Percentiles rank a stretch among this genome's conserved stretches.
These are phyloP conservation scores for Zophobas atratus DNA, from an alignment of 1,140 invertebrate genomes.

Conservation along the genomic window DNA sequence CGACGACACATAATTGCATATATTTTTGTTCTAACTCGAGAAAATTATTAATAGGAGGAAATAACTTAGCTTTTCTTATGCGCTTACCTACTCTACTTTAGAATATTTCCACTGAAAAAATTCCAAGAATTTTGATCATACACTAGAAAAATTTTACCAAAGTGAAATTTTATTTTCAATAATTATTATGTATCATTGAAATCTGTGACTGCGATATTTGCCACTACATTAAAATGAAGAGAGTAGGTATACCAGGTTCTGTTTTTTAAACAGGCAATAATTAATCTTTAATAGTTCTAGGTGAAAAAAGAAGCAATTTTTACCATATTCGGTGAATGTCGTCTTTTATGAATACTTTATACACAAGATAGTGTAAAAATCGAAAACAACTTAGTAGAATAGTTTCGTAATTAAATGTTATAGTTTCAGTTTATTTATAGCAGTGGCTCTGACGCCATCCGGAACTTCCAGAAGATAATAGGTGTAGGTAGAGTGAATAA, in stretches of 20 bases:
- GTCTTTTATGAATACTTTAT: background rate
- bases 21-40: background rate
- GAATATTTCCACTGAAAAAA: background rate
- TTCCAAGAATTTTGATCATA: background rate
- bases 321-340: background rate
- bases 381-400: background rate
- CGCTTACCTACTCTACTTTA: background rate
- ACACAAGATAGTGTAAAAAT: background rate
- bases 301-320: background rate
- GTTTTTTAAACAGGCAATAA: background rate
- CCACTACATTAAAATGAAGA: background rate
- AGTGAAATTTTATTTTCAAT: background rate
- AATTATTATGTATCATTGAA: background rate
- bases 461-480: background rate
- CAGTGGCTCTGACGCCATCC: background rate
- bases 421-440: background rate
- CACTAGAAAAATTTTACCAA: background rate
- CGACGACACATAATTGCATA: background rate
- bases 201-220: too few relatives aligned
- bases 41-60: conserved; percentile 1
- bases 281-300: background rate
- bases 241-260: background rate
- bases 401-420: background rate
- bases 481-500: too few relatives aligned
- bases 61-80: background rate